phyloP scores from a whole-genome alignment of 53 echinoderm and acorn worm species.

The Echinometra lucunter region DNA sequence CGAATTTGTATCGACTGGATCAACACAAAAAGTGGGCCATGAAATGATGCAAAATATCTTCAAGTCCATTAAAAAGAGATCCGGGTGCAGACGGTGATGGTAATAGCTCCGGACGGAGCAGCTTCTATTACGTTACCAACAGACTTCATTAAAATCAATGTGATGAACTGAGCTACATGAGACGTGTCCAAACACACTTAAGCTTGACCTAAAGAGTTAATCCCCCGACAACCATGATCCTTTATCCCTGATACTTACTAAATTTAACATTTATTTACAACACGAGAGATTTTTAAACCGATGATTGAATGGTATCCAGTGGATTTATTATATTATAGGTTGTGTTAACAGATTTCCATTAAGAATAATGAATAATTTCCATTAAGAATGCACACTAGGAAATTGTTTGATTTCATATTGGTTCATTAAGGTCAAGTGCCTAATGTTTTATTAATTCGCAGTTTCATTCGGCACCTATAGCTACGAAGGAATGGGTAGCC shows the following conservation, averaged over 20 bases:
- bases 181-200: constrained; percentile 1
- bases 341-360: too few relatives aligned
- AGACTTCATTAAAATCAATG: constrained; percentile 45
- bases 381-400: too few relatives aligned
- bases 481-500: too few relatives aligned
- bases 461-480: too few relatives aligned
- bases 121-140: not conserved
- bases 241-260: not conserved
- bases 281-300: too few relatives aligned
- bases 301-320: too few relatives aligned
- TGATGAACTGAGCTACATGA: constrained; percentile 30
- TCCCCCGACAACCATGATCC: not conserved
- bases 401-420: too few relatives aligned
- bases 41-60: constrained; percentile 61
- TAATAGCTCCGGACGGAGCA: constrained; percentile 13
- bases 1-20: constrained; percentile 68
- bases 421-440: too few relatives aligned
- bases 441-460: too few relatives aligned
- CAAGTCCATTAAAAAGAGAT: constrained; percentile 41
- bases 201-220: not conserved
- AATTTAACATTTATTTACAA: not conserved
- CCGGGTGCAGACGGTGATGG: constrained; percentile 17
- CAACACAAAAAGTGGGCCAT: constrained; percentile 66
- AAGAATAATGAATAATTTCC: too few relatives aligned
- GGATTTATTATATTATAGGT: too few relatives aligned